A percentile compares a stretch with the other conserved stretches of the same genome.
Evolutionary conservation across 1,140 invertebrate genomes (phyloP).

Genomic region (Cyclargus thomasi): DNA sequence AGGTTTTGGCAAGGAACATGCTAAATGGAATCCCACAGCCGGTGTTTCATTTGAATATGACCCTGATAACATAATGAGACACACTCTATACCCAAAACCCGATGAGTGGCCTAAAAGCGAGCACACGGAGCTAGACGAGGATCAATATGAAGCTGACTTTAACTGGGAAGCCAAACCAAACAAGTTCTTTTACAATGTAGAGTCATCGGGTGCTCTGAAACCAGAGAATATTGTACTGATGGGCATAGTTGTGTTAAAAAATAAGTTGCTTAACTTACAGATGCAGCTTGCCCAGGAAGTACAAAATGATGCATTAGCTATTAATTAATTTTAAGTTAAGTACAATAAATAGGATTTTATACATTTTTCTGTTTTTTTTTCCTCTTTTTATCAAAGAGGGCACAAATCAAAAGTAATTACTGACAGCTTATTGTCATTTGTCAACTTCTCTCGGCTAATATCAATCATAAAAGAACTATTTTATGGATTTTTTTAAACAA

Average conservation of each 20-base stretch:
- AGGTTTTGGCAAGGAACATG: slow-evolving; percentile 99
- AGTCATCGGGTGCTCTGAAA: slow-evolving; percentile 93
- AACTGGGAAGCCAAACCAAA: slow-evolving; percentile 96
- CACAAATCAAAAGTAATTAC: too few relatives aligned
- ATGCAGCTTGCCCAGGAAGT: slow-evolving; percentile 93
- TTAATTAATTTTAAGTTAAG: slow-evolving; percentile 67
- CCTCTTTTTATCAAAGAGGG: neutral
- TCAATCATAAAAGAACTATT: too few relatives aligned
- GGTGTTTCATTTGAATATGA: slow-evolving; percentile 99
- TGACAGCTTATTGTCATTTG: too few relatives aligned
- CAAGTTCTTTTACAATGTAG: slow-evolving; percentile 98
- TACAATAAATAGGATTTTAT: neutral
- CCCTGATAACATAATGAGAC: slow-evolving; percentile 97
- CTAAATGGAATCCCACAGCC: slow-evolving; percentile 99
- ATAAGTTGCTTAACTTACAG: slow-evolving; percentile 96
- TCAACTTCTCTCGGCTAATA: too few relatives aligned
- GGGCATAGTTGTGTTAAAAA: slow-evolving; percentile 94
- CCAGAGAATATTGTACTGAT: slow-evolving; percentile 98
- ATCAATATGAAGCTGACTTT: slow-evolving; percentile 95
- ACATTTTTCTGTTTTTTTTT: neutral
- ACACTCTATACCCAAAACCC: slow-evolving; percentile 97
- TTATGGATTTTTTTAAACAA: too few relatives aligned
- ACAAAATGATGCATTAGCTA: slow-evolving; percentile 87
- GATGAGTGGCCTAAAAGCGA: slow-evolving; percentile 99
- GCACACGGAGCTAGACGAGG: slow-evolving; percentile 94